These are phyloP conservation scores for Halcyon malimbica DNA, from an alignment of 2,113 vertebrate species.

Conservation along the genomic window DNA sequence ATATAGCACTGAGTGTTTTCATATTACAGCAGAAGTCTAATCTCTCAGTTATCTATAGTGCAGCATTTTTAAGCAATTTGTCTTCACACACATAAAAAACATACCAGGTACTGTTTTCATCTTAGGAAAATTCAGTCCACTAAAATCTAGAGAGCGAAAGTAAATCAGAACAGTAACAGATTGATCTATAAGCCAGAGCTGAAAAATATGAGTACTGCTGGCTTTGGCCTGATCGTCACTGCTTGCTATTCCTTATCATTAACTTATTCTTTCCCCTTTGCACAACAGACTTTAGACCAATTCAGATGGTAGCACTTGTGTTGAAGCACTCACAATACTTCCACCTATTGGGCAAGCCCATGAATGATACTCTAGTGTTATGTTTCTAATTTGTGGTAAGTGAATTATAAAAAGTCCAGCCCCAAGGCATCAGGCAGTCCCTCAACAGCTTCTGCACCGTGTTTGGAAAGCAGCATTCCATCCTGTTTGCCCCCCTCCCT, in stretches of 20 bases:
- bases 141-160: background rate
- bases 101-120: background rate
- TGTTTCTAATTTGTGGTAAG: background rate
- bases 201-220: background rate
- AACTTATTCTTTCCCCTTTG: fast-evolving
- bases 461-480: background rate
- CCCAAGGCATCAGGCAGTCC: background rate
- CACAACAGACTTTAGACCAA: background rate
- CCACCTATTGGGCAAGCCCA: background rate
- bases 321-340: background rate
- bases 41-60: background rate
- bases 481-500: fast-evolving
- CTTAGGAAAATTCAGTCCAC: background rate
- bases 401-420: background rate
- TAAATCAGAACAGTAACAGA: background rate
- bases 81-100: background rate
- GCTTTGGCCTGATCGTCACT: fast-evolving
- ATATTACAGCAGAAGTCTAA: background rate
- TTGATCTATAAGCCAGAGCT: background rate
- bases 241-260: background rate
- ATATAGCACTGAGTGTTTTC: background rate
- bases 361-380: background rate
- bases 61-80: background rate
- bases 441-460: background rate
- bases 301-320: background rate